Conservation (phyloP, 2,888 invertebrate species). For the Parasteatoda lunata region DNA sequence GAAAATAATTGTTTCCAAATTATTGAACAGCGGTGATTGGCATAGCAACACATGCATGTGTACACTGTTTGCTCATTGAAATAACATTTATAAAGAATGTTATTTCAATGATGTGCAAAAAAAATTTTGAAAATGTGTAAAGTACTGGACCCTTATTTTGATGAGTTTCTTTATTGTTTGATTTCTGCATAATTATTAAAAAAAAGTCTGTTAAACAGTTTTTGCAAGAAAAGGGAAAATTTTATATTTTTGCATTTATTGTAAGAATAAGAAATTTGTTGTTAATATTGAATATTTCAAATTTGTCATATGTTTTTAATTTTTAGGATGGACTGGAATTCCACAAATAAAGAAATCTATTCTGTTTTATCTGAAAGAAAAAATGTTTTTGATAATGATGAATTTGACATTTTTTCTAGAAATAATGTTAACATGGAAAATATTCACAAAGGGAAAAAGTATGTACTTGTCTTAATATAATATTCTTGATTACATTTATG, state of each 20-base stretch:
- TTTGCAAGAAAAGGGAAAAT: no score
- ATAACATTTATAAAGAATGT: no score
- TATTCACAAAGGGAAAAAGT: constrained; percentile 78
- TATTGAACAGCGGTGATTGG: no score
- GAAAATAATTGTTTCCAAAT: no score
- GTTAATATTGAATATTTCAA: neutral
- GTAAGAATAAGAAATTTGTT: no score
- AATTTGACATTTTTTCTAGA: constrained; percentile 84
- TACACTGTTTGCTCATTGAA: no score
- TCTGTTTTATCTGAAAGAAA: constrained; percentile 75
- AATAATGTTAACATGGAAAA: constrained; percentile 77
- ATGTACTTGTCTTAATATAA: constrained; percentile 56
- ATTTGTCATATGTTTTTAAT: neutral
- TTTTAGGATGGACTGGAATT: neutral
- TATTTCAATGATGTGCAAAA: no score
- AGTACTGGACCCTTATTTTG: neutral
- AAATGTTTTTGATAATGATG: constrained; percentile 84
- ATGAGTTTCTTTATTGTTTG: neutral
- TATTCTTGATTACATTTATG: neutral
- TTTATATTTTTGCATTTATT: no score
- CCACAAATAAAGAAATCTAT: neutral
- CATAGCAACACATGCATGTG: no score
- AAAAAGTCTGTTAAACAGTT: no score
- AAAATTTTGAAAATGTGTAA: no score
- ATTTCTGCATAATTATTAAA: neutral